phyloP scores from a whole-genome alignment of 1,140 invertebrate genomes.

The Vollenhovia emeryi region DNA sequence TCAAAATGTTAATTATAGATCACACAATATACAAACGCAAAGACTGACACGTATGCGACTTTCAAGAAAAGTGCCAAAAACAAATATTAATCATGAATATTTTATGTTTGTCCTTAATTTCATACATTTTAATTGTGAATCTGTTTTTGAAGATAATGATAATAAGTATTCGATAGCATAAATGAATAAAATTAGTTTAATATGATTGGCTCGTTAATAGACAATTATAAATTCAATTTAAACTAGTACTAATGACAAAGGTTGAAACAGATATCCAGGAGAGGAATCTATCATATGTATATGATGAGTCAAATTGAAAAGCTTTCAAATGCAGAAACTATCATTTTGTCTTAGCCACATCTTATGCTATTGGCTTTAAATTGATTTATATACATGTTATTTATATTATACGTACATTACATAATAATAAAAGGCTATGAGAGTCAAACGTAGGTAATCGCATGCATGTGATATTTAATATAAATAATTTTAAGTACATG shows the following conservation, averaged over 20 bases:
- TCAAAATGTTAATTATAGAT: not conserved
- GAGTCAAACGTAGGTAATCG: too few relatives aligned
- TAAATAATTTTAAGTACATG: too few relatives aligned
- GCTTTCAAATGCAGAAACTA: not conserved
- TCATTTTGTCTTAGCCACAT: not conserved
- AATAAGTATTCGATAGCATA: not conserved
- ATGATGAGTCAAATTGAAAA: not conserved
- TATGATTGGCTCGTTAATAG: not conserved
- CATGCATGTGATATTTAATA: too few relatives aligned
- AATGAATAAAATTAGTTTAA: not conserved
- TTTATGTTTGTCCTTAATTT: not conserved
- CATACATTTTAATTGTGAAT: not conserved
- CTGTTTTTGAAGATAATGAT: conserved; percentile 22
- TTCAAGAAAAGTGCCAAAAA: conserved; percentile 68
- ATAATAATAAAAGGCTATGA: too few relatives aligned
- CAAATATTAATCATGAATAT: conserved; percentile 12
- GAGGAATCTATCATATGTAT: not conserved
- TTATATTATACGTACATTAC: not conserved
- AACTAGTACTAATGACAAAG: not conserved
- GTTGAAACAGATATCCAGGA: not conserved
- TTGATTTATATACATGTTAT: too few relatives aligned
- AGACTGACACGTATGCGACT: conserved; percentile 60
- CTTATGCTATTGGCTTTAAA: too few relatives aligned
- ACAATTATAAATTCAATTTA: conserved; percentile 9
- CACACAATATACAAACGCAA: conserved; percentile 39